A percentile compares a stretch with the other conserved stretches of the same genome.
Conservation (phyloP, 2,113 vertebrate genomes). For the Cololabis saira region DNA sequence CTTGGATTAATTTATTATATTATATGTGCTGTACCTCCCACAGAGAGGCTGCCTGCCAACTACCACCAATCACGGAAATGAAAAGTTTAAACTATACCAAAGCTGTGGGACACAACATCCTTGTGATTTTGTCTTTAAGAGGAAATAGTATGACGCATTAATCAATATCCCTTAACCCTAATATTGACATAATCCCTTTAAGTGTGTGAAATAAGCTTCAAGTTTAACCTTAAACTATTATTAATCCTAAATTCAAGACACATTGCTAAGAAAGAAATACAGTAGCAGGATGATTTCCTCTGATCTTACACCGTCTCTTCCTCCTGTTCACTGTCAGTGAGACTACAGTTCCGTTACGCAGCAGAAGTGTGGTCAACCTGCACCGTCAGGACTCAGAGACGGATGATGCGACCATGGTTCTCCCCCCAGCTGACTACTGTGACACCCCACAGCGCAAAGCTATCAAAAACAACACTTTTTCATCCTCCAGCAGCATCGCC, state of each 20-base stretch:
- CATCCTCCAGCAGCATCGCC: conserved; percentile 10
- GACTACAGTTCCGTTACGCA: conserved; percentile 75
- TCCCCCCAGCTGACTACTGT: conserved; percentile 90
- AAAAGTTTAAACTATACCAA: too few species aligned
- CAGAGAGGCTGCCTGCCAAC: conserved; percentile 45
- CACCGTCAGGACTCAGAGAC: conserved; percentile 84
- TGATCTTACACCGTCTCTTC: neutral
- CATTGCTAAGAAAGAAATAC: neutral
- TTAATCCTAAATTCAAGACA: neutral
- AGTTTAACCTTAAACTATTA: too few species aligned
- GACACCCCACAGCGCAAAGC: conserved; percentile 47
- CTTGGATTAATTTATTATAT: conserved; percentile 53
- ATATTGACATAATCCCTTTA: neutral
- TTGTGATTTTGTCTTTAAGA: too few species aligned
- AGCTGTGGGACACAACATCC: too few species aligned
- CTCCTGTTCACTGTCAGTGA: conserved; percentile 27
- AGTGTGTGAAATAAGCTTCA: neutral
- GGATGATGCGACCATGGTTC: conserved; percentile 82
- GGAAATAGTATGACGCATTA: too few species aligned
- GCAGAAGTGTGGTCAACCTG: conserved; percentile 90
- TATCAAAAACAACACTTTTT: conserved; percentile 28
- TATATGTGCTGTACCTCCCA: conserved; percentile 43
- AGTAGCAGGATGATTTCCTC: neutral
- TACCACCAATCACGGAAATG: neutral
- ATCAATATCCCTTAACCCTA: neutral